phyloP scores from a whole-genome alignment of 1,140 invertebrate species.

The Drosophila ercepeae region DNA sequence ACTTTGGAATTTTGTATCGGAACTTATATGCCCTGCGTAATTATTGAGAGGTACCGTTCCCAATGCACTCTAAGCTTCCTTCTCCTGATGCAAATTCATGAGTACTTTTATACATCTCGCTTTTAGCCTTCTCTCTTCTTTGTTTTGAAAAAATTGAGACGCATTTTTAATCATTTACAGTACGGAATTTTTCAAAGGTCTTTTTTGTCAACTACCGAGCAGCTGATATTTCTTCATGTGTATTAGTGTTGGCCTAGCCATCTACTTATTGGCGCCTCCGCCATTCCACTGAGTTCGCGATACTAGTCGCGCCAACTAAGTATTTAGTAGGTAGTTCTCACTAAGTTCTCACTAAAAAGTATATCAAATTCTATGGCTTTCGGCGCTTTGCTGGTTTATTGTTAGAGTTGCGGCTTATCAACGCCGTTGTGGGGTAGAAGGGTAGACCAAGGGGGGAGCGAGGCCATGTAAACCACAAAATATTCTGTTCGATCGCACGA shows the following conservation, averaged over 20 bases:
- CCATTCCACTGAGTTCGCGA: slow-evolving; percentile 31
- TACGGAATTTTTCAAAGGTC: background rate
- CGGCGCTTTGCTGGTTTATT: background rate
- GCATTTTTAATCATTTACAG: slow-evolving; percentile 34
- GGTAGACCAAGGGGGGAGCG: slow-evolving; percentile 20
- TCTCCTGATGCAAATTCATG: slow-evolving; percentile 38
- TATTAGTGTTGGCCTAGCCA: slow-evolving; percentile 43
- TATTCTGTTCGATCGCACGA: slow-evolving; percentile 41
- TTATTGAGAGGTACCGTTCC: slow-evolving; percentile 24
- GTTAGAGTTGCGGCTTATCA: slow-evolving; percentile 29
- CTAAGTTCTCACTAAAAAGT: slow-evolving; percentile 31
- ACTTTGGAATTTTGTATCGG: no score
- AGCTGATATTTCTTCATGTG: slow-evolving; percentile 46
- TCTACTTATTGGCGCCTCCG: slow-evolving; percentile 28
- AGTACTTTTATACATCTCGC: slow-evolving; percentile 31
- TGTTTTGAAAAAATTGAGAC: slow-evolving; percentile 29
- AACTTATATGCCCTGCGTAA: slow-evolving; percentile 14
- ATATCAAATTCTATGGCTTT: slow-evolving; percentile 29
- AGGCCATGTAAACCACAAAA: slow-evolving; percentile 41
- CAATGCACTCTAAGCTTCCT: slow-evolving; percentile 40
- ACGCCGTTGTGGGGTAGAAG: background rate
- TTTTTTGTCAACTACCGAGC: slow-evolving; percentile 1
- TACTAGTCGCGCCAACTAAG: slow-evolving; percentile 21
- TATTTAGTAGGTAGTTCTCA: slow-evolving; percentile 35
- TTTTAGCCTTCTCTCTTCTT: slow-evolving; percentile 10